Evolutionary conservation across 2,797 vertebrate genomes (phyloP), one percentile per base, ranked within the genome.

Genomic region (Melanotaenia boesemani): DNA sequence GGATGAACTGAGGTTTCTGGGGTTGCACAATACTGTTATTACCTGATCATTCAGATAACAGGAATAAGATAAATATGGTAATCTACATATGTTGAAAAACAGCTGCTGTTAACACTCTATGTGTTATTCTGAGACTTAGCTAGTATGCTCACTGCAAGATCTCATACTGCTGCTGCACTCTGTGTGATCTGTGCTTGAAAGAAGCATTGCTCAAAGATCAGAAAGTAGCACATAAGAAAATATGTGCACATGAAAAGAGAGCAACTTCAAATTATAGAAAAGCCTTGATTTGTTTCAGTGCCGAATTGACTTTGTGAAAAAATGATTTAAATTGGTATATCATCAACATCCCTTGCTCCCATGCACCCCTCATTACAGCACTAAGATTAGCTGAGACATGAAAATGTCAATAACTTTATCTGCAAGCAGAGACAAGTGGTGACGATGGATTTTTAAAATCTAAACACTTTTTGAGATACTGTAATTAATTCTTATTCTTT

Each of bases 1-100:
- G 58, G 72, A 46, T 58, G 67, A 77, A 79, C 48, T 74, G 74
- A 86, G 70, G 81, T 72, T 70, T 83, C 76, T 75, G 76, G 72
- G 78, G 79, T 67, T 84, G 52, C 76, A 65, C 24, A 28, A 80
- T 22, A 8, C 50, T 9, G 26, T 60, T 67, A 56, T 61, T 41
- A 79, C 59, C 55, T 63, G 44, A 81, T 34, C 26, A 75, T 74
- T 75, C 28, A 76, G 77, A 81, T 7, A 67, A 76, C 4, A 36
- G 26, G 26, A 34, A 46, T 61, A 52, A 44, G 6, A 18, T 30
- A 24, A 63, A 46, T 63, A 62, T 44, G 22, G 16, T 26, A 12
- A 15, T 44, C 11, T 55, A 13, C 2, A 58, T 34, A n/a, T 67
- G 5, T 5, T 20, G 2, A 8, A 63, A 16, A 39, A 55, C 16